Percentiles rank a stretch among this genome's conserved stretches.
These are phyloP conservation scores for Mohoua ochrocephala DNA, from an alignment of 2,113 vertebrate genomes.

Conservation along the genomic window DNA sequence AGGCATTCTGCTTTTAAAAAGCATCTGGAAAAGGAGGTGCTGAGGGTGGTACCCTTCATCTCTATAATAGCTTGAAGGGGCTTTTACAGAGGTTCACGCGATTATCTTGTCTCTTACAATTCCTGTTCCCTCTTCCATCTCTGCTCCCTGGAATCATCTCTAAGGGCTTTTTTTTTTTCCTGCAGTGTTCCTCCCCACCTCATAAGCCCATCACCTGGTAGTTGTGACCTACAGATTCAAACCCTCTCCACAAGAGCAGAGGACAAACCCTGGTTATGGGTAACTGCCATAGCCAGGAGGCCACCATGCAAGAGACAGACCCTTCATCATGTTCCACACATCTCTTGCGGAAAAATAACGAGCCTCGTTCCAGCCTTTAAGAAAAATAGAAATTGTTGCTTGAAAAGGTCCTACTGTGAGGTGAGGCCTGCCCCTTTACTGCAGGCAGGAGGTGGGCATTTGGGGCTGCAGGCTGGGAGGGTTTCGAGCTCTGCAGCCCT, in stretches of 20 bases:
- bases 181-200: neutral
- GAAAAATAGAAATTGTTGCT: neutral
- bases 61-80: neutral
- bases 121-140: neutral
- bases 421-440: neutral
- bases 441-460: neutral
- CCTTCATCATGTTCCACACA: neutral
- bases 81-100: neutral
- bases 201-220: neutral
- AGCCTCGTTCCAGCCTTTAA: neutral
- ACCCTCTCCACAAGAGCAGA: neutral
- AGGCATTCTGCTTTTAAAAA: neutral
- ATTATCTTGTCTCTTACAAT: neutral
- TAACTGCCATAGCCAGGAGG: neutral
- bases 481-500: neutral
- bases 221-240: neutral
- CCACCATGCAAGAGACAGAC: neutral
- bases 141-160: neutral
- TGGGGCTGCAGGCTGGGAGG: neutral
- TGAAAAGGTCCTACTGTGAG: neutral
- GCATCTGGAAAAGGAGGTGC: neutral
- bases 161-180: neutral
- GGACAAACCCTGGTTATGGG: neutral
- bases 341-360: neutral
- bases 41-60: neutral